Percentiles rank a stretch among this genome's conserved stretches.
phyloP scores from a whole-genome alignment of 1,140 invertebrate genomes.

The Nephila pilipes region DNA sequence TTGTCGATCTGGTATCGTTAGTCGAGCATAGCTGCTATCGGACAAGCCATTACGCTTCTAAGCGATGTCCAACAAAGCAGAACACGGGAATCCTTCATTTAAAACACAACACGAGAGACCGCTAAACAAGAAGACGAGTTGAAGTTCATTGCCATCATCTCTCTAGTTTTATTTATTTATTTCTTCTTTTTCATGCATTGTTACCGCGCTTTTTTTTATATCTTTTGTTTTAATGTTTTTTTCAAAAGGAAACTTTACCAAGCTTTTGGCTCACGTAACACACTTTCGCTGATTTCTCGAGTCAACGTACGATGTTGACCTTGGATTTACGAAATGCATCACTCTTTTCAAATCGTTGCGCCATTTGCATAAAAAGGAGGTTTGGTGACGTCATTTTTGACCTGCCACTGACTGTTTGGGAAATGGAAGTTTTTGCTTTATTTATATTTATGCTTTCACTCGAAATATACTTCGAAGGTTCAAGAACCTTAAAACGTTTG shows the following conservation, averaged over 20 bases:
- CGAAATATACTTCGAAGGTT: conserved; percentile 35
- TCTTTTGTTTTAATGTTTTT: conserved; percentile 30
- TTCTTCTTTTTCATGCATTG: conserved; percentile 21
- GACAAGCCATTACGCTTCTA: conserved; percentile 68
- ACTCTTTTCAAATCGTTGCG: not conserved
- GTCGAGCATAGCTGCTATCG: conserved; percentile 42
- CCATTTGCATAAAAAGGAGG: conserved; percentile 64
- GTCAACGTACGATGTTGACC: conserved; percentile 68
- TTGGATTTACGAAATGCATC: conserved; percentile 42
- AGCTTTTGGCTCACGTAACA: conserved; percentile 70
- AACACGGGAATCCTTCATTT: conserved; percentile 56
- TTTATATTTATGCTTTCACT: conserved; percentile 70
- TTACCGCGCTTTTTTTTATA: conserved; percentile 33
- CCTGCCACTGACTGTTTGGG: conserved; percentile 56
- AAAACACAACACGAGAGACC: conserved; percentile 56
- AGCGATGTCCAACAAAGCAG: conserved; percentile 67
- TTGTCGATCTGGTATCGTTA: conserved; percentile 48
- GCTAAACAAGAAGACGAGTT: conserved; percentile 58
- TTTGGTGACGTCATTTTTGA: conserved; percentile 62
- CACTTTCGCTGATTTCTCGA: conserved; percentile 64
- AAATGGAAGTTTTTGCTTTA: conserved; percentile 42
- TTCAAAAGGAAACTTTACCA: conserved; percentile 38
- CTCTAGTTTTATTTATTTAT: not conserved
- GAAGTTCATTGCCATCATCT: conserved; percentile 71
- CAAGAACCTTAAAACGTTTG: conserved; percentile 64